These are phyloP conservation scores for Xanthia icteritia DNA, from an alignment of 2,888 invertebrate genomes.

Conservation along the genomic window DNA sequence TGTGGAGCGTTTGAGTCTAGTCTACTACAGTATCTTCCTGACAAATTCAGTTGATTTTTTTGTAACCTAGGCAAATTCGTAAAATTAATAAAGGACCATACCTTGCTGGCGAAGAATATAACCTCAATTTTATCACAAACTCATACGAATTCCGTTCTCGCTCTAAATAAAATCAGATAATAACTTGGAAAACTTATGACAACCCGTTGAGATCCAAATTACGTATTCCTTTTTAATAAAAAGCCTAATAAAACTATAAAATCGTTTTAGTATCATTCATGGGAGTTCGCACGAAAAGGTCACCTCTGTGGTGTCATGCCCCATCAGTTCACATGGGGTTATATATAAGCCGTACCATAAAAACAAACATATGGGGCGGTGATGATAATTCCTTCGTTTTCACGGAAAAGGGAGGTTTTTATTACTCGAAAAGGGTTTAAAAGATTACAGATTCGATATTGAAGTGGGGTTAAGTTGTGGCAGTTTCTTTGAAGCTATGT, in stretches of 20 bases:
- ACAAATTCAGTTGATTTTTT: background rate
- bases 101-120: background rate
- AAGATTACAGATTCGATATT: conserved; percentile 20
- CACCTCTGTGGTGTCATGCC: conserved; percentile 52
- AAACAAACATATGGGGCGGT: conserved; percentile 46
- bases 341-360: conserved; percentile 44
- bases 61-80: background rate
- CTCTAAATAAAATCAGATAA: conserved; percentile 13
- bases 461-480: background rate
- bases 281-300: conserved; percentile 53
- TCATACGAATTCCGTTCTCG: background rate
- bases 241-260: conserved; percentile 54
- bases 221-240: conserved; percentile 43
- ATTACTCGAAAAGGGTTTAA: conserved; percentile 23
- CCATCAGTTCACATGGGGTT: conserved; percentile 52
- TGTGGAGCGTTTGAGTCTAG: background rate
- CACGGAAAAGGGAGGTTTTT: conserved; percentile 19
- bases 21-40: background rate
- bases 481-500: background rate
- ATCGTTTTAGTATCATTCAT: conserved; percentile 16
- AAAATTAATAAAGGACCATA: background rate
- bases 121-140: conserved; percentile 10
- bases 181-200: conserved; percentile 30
- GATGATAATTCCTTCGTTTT: conserved; percentile 38
- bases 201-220: conserved; percentile 25